Evolutionary conservation across 2,113 vertebrate genomes (phyloP).

Genomic region (Malurus alboscapulatus): DNA sequence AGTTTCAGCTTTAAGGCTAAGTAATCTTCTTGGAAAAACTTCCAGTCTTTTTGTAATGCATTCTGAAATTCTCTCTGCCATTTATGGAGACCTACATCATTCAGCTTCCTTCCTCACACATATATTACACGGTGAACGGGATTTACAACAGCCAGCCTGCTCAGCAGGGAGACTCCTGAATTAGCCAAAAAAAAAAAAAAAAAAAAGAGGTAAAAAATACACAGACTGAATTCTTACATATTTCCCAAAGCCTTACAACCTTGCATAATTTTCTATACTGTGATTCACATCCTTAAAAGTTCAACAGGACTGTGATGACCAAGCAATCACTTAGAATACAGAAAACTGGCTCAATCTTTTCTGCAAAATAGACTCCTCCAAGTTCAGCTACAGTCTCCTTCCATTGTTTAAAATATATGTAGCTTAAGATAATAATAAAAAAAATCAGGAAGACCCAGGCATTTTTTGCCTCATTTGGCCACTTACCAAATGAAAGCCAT

Average conservation of each 20-base stretch:
- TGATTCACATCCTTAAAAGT: neutral
- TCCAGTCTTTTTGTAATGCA: neutral
- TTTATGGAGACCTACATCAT: neutral
- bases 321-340: neutral
- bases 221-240: neutral
- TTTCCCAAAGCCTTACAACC: neutral
- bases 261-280: neutral
- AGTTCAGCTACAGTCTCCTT: neutral
- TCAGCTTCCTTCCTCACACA: neutral
- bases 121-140: neutral
- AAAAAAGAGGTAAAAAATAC: neutral
- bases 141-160: constrained; percentile 5
- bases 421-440: neutral
- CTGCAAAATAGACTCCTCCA: neutral
- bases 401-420: neutral
- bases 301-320: neutral
- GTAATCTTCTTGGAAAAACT: neutral
- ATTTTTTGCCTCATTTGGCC: neutral
- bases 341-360: neutral
- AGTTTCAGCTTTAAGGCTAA: neutral
- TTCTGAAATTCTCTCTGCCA: neutral
- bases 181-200: neutral
- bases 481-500: neutral
- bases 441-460: neutral
- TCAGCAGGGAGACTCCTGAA: neutral